These are phyloP conservation scores for Lottia gigantea DNA, from an alignment of 2,888 invertebrate species.

Conservation along the genomic window DNA sequence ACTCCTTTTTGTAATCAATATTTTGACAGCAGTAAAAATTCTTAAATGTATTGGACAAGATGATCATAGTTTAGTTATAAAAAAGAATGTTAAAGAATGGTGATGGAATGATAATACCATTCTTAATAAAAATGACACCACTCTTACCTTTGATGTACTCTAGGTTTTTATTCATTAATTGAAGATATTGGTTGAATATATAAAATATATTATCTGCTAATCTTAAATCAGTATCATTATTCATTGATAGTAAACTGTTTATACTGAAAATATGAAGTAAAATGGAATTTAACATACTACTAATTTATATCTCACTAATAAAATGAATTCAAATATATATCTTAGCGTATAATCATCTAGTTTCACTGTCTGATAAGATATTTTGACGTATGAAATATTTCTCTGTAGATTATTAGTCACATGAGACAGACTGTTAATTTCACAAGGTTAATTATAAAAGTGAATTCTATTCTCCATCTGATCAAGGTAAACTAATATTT, in stretches of 20 bases:
- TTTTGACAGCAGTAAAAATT: neutral
- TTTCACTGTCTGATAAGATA: too few species aligned
- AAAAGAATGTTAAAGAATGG: neutral
- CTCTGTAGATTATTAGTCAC: too few species aligned
- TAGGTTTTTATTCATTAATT: slow-evolving; percentile 22
- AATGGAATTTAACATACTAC: too few species aligned
- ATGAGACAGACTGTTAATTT: too few species aligned
- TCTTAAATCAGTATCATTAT: slow-evolving; percentile 4
- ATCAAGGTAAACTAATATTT: neutral
- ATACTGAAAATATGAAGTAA: neutral
- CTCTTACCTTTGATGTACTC: slow-evolving; percentile 23
- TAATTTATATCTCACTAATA: too few species aligned
- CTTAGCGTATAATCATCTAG: too few species aligned
- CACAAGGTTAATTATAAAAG: too few species aligned
- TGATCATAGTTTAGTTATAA: neutral
- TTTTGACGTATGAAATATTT: too few species aligned
- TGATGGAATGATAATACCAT: too few species aligned
- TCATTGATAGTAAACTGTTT: neutral
- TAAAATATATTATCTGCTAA: neutral
- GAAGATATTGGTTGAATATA: slow-evolving; percentile 18
- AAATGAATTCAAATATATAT: too few species aligned
- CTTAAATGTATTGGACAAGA: neutral
- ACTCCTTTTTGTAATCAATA: too few species aligned
- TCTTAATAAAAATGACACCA: too few species aligned
- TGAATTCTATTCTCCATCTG: neutral